Evolutionary conservation across 2,888 invertebrate species (phyloP), one percentile per base, ranked within the genome.

Genomic region (Acleris holmiana): DNA sequence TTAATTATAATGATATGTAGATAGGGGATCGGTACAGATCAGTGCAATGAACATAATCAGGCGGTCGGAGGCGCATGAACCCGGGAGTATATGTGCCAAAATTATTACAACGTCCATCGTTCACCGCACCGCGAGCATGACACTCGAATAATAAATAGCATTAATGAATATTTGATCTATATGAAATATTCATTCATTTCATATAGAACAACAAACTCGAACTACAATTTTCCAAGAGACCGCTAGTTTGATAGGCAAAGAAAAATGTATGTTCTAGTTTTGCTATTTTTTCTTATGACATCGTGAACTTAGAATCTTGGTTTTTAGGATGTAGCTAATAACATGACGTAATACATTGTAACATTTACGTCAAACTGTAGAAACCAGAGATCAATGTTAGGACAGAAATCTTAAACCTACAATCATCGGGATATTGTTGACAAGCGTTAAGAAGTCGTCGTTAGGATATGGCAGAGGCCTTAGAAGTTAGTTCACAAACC

Each of bases 71-170:
- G 46, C 44, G 61, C 40, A 15, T 18, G 61, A 50, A 41, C 66
- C 56, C 47, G 40, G 58, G 40, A 53, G 53, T 40, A 19, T 41
- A 48, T 48, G 63, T 63, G 63, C 63, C 63, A 64, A 64, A 64
- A 48, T 58, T 40, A 58, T 58, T 53, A 51, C 58, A 53, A n/a
- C 25, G 41, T 44, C 46, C 53, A 58, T 58, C 35, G 25, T 58
- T 53, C 51, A 51, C 41, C 53, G 53, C 58, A 40, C 53, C 63
- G 41, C 48, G 23, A 51, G 46, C 13, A 47, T 50, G 23, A 58
- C 62, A 50, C 58, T 64, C 58, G 51, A 48, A 58, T 58, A 63
- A 41, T 53, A 25, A 63, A 41, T 53, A 25, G 53, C 25, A 53
- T 47, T 53, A 54, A 41, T 63, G 15, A 58, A 19, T 47, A 63